phyloP scores from a whole-genome alignment of 1,140 invertebrate genomes.

The Melipona quadrifasciata region DNA sequence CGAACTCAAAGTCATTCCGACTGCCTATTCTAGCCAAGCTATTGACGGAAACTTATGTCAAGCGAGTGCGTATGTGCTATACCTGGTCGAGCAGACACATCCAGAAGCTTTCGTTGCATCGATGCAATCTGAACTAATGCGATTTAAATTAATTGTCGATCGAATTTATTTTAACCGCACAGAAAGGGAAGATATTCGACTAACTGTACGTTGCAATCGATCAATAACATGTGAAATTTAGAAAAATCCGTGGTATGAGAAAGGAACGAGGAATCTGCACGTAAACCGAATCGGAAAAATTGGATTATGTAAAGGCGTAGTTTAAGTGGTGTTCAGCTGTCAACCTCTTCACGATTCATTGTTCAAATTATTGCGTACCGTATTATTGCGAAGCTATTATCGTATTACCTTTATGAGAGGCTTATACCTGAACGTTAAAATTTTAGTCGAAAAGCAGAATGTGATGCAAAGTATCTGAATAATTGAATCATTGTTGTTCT shows the following conservation, averaged over 20 bases:
- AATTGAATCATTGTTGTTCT: constrained; percentile 35
- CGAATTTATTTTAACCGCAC: too few relatives aligned
- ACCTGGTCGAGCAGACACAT: constrained; percentile 14
- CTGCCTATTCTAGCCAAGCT: constrained; percentile 60
- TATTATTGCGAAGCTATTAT: too few relatives aligned
- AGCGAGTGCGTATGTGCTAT: constrained; percentile 35
- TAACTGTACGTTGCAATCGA: too few relatives aligned
- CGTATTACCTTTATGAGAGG: neutral
- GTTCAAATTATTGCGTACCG: neutral
- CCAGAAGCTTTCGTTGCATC: neutral
- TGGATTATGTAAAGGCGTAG: constrained; percentile 66
- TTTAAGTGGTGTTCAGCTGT: neutral
- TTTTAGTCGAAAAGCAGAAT: constrained; percentile 3
- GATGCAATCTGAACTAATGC: too few relatives aligned
- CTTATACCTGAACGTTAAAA: constrained; percentile 44
- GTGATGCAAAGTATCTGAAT: neutral
- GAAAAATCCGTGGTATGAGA: too few relatives aligned
- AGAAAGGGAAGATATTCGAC: too few relatives aligned
- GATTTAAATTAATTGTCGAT: too few relatives aligned
- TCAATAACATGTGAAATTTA: too few relatives aligned
- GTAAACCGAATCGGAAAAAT: constrained; percentile 53
- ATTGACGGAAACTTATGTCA: constrained; percentile 68
- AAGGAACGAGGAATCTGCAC: too few relatives aligned
- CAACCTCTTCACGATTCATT: constrained; percentile 42
- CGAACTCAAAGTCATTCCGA: constrained; percentile 53